Conservation (phyloP, 2,888 invertebrate species). For the Rhingia rostrata region DNA sequence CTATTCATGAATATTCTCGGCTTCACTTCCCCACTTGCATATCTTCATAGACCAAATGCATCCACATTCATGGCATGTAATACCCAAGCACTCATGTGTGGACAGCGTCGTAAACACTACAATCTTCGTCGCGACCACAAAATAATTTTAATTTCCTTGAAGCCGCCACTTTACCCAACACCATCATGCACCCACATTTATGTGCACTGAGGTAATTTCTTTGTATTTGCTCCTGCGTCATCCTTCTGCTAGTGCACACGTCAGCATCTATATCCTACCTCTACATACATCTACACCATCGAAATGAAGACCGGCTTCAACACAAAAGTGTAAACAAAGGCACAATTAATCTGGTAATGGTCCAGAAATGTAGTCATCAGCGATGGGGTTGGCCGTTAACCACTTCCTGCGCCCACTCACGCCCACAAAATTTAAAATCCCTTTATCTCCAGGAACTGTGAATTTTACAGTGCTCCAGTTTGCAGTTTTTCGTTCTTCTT, state of each 20-base stretch:
- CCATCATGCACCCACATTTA: neutral
- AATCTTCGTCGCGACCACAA: slow-evolving; percentile 47
- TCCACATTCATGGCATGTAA: neutral
- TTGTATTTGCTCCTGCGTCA: slow-evolving; percentile 16
- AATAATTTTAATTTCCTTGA: slow-evolving; percentile 64
- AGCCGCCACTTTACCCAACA: neutral
- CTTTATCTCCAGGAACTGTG: slow-evolving; percentile 58
- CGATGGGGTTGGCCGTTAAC: slow-evolving; percentile 39
- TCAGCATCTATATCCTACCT: neutral
- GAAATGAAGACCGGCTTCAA: neutral
- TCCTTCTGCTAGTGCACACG: neutral
- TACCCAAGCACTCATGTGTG: slow-evolving; percentile 25
- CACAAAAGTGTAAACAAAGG: slow-evolving; percentile 66
- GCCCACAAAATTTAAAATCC: slow-evolving; percentile 57
- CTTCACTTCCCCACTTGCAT: slow-evolving; percentile 6
- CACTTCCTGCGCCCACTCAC: neutral
- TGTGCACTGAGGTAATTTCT: slow-evolving; percentile 58
- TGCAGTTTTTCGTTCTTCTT: slow-evolving; percentile 1
- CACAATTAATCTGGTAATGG: slow-evolving; percentile 72
- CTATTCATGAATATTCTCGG: slow-evolving; percentile 15
- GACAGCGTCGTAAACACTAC: slow-evolving; percentile 43
- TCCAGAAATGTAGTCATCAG: slow-evolving; percentile 61
- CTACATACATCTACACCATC: neutral
- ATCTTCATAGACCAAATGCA: slow-evolving; percentile 9
- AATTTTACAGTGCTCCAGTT: slow-evolving; percentile 40